phyloP scores from a whole-genome alignment of 2,888 invertebrate species.

The Lucinisca nassula region DNA sequence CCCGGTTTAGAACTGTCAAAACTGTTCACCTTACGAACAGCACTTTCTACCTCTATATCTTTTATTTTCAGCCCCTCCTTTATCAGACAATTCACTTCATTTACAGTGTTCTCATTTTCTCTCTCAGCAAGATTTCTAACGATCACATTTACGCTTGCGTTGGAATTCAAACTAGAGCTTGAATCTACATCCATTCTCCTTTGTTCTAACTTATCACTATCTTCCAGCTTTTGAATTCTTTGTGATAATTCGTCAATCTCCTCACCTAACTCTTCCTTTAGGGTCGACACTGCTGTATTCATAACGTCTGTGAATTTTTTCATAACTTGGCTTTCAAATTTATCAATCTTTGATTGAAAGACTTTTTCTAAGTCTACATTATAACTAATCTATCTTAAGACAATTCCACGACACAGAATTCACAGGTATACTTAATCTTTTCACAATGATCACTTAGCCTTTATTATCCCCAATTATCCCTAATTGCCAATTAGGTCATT shows the following conservation, averaged over 20 bases:
- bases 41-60: neutral
- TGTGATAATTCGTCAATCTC: neutral
- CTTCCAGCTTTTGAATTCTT: neutral
- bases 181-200: neutral
- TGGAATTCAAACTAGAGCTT: too few relatives aligned
- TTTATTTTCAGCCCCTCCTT: neutral
- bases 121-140: neutral
- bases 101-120: neutral
- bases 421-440: too few relatives aligned
- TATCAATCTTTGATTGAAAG: neutral
- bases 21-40: neutral
- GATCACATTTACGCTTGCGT: neutral
- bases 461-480: too few relatives aligned
- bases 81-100: neutral
- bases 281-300: neutral
- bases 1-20: neutral
- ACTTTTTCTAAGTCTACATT: neutral
- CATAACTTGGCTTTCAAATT: neutral
- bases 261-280: neutral
- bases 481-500: too few relatives aligned
- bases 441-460: too few relatives aligned
- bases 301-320: neutral
- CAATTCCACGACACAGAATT: too few relatives aligned
- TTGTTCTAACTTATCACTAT: neutral
- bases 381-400: too few relatives aligned